A percentile compares a stretch with the other conserved stretches of the same genome.
These are phyloP conservation scores for Drosophila emarginata DNA, from an alignment of 2,888 invertebrate genomes.

Conservation along the genomic window DNA sequence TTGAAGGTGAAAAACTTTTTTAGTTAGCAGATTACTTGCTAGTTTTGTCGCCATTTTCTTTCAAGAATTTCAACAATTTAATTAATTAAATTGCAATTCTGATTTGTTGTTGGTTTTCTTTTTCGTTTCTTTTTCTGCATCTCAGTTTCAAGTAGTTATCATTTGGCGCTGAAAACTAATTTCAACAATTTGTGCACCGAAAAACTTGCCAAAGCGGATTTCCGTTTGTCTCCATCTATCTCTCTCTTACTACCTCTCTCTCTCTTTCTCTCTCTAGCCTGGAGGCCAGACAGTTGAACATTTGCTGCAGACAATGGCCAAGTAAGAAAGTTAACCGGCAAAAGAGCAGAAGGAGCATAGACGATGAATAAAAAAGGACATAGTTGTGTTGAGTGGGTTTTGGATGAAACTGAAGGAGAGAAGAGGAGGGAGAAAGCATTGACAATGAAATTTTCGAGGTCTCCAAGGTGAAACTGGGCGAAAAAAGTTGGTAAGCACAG, in stretches of 20 bases:
- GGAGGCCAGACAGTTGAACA: slow-evolving; percentile 48
- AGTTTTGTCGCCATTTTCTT: slow-evolving; percentile 26
- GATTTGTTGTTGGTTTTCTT: neutral
- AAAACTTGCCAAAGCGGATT: slow-evolving; percentile 71
- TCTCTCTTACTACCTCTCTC: neutral
- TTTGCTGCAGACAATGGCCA: slow-evolving; percentile 65
- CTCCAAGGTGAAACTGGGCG: slow-evolving; percentile 45
- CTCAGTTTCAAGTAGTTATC: slow-evolving; percentile 72
- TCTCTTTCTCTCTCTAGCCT: slow-evolving; percentile 4
- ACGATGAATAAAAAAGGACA: neutral
- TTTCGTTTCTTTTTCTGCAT: slow-evolving; percentile 29
- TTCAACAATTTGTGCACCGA: slow-evolving; percentile 73
- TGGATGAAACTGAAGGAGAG: no score
- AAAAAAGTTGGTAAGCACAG: slow-evolving; percentile 34
- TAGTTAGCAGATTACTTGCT: neutral
- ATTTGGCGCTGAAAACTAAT: slow-evolving; percentile 72
- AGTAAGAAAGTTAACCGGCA: slow-evolving; percentile 70
- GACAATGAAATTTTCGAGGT: slow-evolving; percentile 60
- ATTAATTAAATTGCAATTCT: slow-evolving; percentile 73
- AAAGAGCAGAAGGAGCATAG: slow-evolving; percentile 22
- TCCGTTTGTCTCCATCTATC: slow-evolving; percentile 42
- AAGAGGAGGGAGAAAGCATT: neutral
- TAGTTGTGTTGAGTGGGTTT: no score
- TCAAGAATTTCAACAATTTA: slow-evolving; percentile 57
- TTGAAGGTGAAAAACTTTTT: slow-evolving; percentile 18